Evolutionary conservation across 2,888 invertebrate species (phyloP), one percentile per base, ranked within the genome.

Genomic region (Melieria crassipennis): DNA sequence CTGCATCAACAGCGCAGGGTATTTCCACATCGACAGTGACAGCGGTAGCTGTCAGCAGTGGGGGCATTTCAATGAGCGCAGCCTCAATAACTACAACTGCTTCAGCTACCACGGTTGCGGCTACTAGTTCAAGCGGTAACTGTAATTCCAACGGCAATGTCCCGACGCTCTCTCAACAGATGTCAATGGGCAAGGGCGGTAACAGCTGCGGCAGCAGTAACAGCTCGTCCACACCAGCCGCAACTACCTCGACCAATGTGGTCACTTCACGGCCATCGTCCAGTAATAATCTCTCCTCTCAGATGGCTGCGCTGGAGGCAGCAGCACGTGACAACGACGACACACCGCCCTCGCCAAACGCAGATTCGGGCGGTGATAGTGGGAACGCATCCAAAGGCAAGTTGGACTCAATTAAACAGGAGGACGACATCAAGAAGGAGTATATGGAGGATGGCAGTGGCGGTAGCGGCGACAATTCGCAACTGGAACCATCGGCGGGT

Each of bases 271-370:
- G 80, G n/a, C 78, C 82, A n/a, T 87, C 88, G n/a, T 89, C 90
- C 16, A 87, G 87, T 57, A 87, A 85, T 58, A 86, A 87, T 71
- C 89, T 91, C 83, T 91, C 92, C 30, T 91, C 92, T 9, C 92
- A 92, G 84, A 91, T 92, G 90, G 92, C 92, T 11, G 92, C 92
- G 5, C 89, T 92, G 67, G 91, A 90, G 77, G 92, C 92, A 5
- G 91, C 92, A 5, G 90, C 91, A 0, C 89, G 91, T 46, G 91
- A 91, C 77, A 89, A 90, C 76, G 89, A 90, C 78, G 91, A 90
- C 75, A 90, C 92, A 75, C 91, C 91, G 55, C 90, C 91, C 43
- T 90, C 91, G 69, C 89, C 90, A 1, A 80, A 79, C 60, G 78
- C 78, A 50, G 83, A 82, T 11, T 83, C 89, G 16, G 80, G 82